Evolutionary conservation across 2,113 vertebrate species (phyloP), one percentile per base, ranked within the genome.

Genomic region (Etheostoma cragini): DNA sequence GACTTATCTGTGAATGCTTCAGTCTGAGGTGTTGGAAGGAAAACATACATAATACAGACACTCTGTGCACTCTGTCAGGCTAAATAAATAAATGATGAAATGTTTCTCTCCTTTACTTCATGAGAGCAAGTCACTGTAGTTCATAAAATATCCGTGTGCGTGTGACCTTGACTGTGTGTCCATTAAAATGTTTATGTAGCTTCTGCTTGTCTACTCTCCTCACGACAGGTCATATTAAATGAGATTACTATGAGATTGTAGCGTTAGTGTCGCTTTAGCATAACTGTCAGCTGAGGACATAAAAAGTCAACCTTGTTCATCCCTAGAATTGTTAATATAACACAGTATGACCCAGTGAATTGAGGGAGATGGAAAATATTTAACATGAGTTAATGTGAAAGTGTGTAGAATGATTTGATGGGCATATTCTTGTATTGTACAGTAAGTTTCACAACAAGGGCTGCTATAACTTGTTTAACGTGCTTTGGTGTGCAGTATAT

Each of bases 81-180:
- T 45, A 14, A 70, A 63, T 84, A 45, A 72, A 83, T 89, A 69
- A 83, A 38, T 53, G 21, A 87, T 45, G 8, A 22, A n/a, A 3
- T 50, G 45, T 33, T 6, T 22, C 3, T 16, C 53, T 57, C 17
- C 70, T 64, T 73, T n/a, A 60, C 17, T 14, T 65, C 38, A 46
- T 42, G 15, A 62, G 10, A 66, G 21, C 72, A 47, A 76, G 74
- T 76, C 58, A 13, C 38, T 8, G 63, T 11, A 21, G 24, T 46
- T 77, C 30, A 69, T 82, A 11, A 87, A 72, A 71, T 53, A 75
- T 69, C 68, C 38, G 46, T 76, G 72, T 64, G 42, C 22, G 0
- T 56, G 69, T 56, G 69, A 72, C 81, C 62, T 66, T 42, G 46
- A 73, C 57, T n/a, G 11, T 60, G 52, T 33, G 61, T 3, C 13